phyloP scores from a whole-genome alignment of 2,113 vertebrate genomes.

The Proteles cristata region DNA sequence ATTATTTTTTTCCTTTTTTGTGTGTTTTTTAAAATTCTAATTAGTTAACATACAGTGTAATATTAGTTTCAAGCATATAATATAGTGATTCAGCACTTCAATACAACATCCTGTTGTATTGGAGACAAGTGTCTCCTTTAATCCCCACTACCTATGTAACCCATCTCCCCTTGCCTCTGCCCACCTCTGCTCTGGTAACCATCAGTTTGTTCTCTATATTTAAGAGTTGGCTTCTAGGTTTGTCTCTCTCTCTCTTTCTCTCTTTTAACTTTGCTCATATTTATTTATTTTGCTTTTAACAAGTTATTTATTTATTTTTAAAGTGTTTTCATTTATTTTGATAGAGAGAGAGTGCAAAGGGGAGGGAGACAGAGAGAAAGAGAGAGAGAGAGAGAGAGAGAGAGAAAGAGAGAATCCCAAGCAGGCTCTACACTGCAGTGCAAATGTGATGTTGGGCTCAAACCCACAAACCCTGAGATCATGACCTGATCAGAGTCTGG shows the following conservation, averaged over 20 bases:
- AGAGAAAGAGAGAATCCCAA: too few species aligned
- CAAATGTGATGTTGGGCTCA: too few species aligned
- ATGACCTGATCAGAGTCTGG: too few species aligned
- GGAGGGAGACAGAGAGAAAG: too few species aligned
- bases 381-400: too few species aligned
- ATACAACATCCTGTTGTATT: neutral
- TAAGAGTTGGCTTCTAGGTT: neutral
- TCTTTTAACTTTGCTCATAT: neutral
- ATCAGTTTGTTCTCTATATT: neutral
- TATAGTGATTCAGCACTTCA: neutral
- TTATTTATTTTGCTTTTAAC: neutral
- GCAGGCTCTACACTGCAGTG: too few species aligned
- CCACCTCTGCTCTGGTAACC: neutral
- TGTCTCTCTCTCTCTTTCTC: neutral
- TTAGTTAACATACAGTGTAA: neutral
- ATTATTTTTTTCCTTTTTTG: neutral
- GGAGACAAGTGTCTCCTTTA: neutral
- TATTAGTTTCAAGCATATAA: neutral
- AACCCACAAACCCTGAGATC: too few species aligned
- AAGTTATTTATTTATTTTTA: too few species aligned
- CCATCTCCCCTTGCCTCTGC: too few species aligned
- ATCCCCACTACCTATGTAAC: neutral
- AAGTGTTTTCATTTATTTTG: too few species aligned
- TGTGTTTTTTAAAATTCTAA: neutral
- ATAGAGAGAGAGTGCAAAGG: too few species aligned